Base-by-base conservation (phyloP, 2,797 vertebrate genomes). In the Microctenopoma lineatum region DNA sequence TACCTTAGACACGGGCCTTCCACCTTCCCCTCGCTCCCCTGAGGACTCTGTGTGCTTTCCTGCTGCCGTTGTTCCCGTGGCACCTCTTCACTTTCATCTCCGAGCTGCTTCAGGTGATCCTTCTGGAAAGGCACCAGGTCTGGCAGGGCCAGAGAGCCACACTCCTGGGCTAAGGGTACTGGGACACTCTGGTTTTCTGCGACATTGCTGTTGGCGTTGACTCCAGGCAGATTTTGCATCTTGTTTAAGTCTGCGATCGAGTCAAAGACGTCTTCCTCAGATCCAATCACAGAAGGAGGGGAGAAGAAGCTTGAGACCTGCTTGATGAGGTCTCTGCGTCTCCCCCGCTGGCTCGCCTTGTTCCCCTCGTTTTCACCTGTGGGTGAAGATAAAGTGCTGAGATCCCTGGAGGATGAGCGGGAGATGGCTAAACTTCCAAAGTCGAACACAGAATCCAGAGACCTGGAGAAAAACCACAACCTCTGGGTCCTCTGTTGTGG, bases 391-490 rank as follows among this genome's bases (percentile, higher is more conserved):
- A 92, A 86, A 75, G 77, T 84, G 88, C 84, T 32, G 62, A 94
- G 60, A 51, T 95, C 90, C 78, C 91, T 84, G 84, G 88, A 89
- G 70, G 73, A 84, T 16, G 77, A 90, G 29, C 91, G 70, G 12
- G 90, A 92, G 59, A 92, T 74, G 41, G 84, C 67, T 45, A 92
- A 74, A 83, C 89, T 66, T 4, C 90, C 89, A 14, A 94, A 91
- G 70, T 95, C 86, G n/a, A 93, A 88, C 59, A 93, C 89, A 0
- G 92, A 95, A 73, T 94, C 92, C 80, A 96, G 84, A 66, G 94
- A 96, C 82, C 92, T 83, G 71, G 94, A 95, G 85, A 95, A 93
- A 67, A 94, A 89, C 94, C 91, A 93, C 13, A 84, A 84, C 80
- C 84, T 93, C 74, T 89, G 90, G 12, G 78, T 84, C 21, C 80